Conservation (phyloP, 2,797 vertebrate species). For the Gymnothorax reevesii region DNA sequence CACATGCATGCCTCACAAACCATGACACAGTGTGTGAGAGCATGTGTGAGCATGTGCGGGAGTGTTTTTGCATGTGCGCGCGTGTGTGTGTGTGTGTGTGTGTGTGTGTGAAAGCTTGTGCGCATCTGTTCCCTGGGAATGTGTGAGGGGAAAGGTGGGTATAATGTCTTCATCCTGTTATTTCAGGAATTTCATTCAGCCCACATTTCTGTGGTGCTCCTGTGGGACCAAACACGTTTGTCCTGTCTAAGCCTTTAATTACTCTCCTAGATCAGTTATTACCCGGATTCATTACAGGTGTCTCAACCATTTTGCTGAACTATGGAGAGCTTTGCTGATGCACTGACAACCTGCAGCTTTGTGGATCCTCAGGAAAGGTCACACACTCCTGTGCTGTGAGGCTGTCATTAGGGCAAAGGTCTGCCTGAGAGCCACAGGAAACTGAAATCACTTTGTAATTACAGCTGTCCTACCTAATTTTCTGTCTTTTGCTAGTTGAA, state of each 20-base stretch:
- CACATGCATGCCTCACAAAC: too few relatives aligned
- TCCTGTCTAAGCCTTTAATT: not conserved
- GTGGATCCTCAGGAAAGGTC: not conserved
- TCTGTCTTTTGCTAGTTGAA: not conserved
- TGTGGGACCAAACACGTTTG: not conserved
- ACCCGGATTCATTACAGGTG: slow-evolving; percentile 10
- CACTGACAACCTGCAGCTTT: not conserved
- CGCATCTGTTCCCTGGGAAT: not conserved
- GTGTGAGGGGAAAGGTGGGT: not conserved
- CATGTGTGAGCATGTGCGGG: too few relatives aligned
- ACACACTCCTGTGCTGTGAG: not conserved
- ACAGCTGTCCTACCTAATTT: not conserved
- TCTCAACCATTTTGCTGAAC: not conserved
- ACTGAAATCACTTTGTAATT: not conserved
- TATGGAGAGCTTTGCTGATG: not conserved
- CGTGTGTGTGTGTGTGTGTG: too few relatives aligned
- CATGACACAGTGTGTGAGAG: too few relatives aligned
- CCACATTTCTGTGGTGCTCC: not conserved
- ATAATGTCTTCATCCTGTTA: not conserved
- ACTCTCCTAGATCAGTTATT: not conserved
- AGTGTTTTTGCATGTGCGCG: too few relatives aligned
- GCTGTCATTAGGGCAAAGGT: not conserved
- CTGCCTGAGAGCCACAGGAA: not conserved
- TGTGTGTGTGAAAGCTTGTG: not conserved
- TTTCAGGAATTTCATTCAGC: not conserved